phyloP scores from a whole-genome alignment of 2,888 invertebrate species.

The Leucophora obtusa region DNA sequence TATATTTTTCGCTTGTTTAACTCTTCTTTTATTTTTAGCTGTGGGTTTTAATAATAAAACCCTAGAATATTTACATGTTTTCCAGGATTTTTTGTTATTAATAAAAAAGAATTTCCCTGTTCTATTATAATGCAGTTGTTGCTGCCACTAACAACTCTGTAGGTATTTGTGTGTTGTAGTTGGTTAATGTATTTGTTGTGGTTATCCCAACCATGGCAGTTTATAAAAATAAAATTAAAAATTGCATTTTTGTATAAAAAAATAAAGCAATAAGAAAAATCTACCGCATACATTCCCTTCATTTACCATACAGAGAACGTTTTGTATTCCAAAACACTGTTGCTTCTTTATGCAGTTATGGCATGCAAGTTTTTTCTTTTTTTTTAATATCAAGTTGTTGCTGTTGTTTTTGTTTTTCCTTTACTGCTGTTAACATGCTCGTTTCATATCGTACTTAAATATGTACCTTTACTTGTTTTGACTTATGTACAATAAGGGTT shows the following conservation, averaged over 20 bases:
- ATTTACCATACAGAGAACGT: background rate
- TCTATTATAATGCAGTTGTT: slow-evolving; percentile 1
- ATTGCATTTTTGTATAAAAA: background rate
- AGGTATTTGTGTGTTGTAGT: background rate
- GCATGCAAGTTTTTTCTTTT: slow-evolving; percentile 13
- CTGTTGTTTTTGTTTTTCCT: background rate
- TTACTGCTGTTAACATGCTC: slow-evolving; percentile 25
- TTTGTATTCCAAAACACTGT: slow-evolving; percentile 29
- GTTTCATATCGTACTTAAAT: background rate
- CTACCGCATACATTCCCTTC: slow-evolving; percentile 9
- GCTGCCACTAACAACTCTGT: background rate
- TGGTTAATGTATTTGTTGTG: slow-evolving; percentile 46
- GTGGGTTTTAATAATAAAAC: slow-evolving; percentile 37
- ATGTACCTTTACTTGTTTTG: background rate
- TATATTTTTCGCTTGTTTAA: background rate
- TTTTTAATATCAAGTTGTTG: background rate
- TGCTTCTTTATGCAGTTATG: slow-evolving; percentile 42
- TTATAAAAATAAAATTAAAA: slow-evolving; percentile 27
- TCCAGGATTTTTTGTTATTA: slow-evolving; percentile 13
- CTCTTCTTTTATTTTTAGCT: slow-evolving; percentile 17
- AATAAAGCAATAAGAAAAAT: background rate
- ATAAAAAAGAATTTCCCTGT: background rate
- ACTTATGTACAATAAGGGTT: background rate
- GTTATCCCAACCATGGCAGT: slow-evolving; percentile 9
- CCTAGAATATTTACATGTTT: slow-evolving; percentile 10